phyloP scores from a whole-genome alignment of 1,140 invertebrate species.

The Chrysomallon squamiferum region DNA sequence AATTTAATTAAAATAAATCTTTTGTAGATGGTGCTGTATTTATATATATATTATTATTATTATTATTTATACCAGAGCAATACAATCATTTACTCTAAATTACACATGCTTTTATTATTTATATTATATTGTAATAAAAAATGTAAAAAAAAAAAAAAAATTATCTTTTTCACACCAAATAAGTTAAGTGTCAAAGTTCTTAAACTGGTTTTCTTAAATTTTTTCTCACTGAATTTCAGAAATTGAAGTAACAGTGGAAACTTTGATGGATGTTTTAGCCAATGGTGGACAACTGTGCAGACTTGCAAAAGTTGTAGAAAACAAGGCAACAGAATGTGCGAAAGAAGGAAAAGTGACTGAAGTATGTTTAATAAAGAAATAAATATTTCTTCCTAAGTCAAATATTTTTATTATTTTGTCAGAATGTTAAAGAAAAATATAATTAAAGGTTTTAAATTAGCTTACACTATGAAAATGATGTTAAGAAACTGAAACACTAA shows the following conservation, averaged over 20 bases:
- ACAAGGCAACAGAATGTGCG: slow-evolving; percentile 77
- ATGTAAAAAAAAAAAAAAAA: not conserved
- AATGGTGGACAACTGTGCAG: slow-evolving; percentile 90
- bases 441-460: not conserved
- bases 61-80: no score
- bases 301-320: slow-evolving; percentile 89
- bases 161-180: not conserved
- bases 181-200: not conserved
- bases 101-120: not conserved
- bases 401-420: not conserved
- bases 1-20: no score
- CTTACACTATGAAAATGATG: not conserved
- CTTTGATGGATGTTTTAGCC: slow-evolving; percentile 88
- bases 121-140: not conserved
- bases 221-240: slow-evolving; percentile 23
- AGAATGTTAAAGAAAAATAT: not conserved
- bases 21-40: no score
- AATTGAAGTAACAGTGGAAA: slow-evolving; percentile 42
- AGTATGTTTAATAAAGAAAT: slow-evolving; percentile 16
- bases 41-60: no score
- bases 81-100: not conserved
- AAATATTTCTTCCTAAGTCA: not conserved
- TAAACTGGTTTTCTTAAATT: not conserved
- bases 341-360: slow-evolving; percentile 45
- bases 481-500: not conserved